Base-by-base conservation (phyloP, 2,797 vertebrate genomes). In the Scleropages formosus region DNA sequence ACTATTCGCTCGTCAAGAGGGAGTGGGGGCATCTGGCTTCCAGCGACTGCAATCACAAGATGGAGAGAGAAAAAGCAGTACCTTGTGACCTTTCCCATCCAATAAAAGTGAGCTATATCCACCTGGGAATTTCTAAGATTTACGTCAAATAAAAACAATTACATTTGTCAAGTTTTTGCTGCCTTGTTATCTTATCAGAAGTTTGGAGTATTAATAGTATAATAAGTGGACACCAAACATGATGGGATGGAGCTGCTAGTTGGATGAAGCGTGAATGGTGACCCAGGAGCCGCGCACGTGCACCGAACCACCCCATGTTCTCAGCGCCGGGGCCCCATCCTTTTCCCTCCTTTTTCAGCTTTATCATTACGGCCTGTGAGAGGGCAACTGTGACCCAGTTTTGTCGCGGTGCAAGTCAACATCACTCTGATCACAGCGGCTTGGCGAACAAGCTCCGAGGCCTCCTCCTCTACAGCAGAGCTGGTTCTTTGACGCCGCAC, bases 1-100 rank as follows among this genome's bases (percentile, higher is more conserved):
- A 89, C 89, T 85, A 94, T 92, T 76, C 94, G 92, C 88, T 94
- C 92, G 91, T 91, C 92, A 82, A 92, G 91, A 82, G 91, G 91
- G 77, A 93, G 90, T 75, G 93, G 92, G 89, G 92, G 92, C 91
- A 93, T 93, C 85, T 89, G 92, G 86, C 87, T 90, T 85, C 84
- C 59, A 47, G 58, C 53, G 20, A 51, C 44, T 70, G 53, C 15
- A 31, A 39, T 65, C n/a, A 20, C 13, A 31, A n/a, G n/a, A 88
- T 85, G 87, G 81, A 81, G 83, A 88, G 87, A 91, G 92, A 46
- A 51, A 53, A 70, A 58, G 22, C 26, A 31, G 24, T 56, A 15
- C 22, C 56, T 22, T 16, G 86, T 77, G 3, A 63, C 44, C 46
- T 69, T 6, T 39, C 6, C 31, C 2, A 39, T 39, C 6, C 31